These are phyloP conservation scores for Onychomys arenicola DNA, from an alignment of 2,797 vertebrate genomes.

Conservation along the genomic window DNA sequence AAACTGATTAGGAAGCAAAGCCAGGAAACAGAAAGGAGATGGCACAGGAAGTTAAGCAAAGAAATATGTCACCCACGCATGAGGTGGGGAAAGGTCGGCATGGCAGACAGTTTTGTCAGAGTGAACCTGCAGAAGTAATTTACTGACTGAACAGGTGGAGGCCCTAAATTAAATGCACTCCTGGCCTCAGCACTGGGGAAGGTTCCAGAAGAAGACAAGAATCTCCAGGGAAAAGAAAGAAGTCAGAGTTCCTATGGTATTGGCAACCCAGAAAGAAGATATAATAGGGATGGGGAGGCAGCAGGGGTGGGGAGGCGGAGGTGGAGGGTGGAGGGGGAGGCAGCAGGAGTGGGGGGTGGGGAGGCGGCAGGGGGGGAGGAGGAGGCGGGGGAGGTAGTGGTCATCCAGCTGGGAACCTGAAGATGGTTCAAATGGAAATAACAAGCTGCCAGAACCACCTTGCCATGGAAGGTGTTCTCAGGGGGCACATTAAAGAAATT, in stretches of 20 bases:
- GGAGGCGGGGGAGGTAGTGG: background rate
- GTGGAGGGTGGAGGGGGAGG: background rate
- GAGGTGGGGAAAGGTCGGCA: conserved; percentile 76
- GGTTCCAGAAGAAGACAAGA: background rate
- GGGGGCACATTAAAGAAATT: background rate
- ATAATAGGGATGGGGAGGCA: fast-evolving
- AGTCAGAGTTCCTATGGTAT: fast-evolving
- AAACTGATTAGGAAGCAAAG: background rate
- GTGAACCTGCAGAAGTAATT: conserved; percentile 71
- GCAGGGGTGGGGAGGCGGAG: background rate
- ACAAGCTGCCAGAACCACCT: fast-evolving
- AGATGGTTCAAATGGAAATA: background rate
- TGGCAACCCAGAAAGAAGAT: background rate
- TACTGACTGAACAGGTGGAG: conserved; percentile 51
- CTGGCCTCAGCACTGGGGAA: background rate
- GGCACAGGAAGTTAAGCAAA: conserved; percentile 55
- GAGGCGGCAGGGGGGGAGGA: background rate
- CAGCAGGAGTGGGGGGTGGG: too few species aligned
- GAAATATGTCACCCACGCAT: conserved; percentile 2
- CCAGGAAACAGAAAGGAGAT: background rate
- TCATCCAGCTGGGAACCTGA: background rate
- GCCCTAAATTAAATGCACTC: conserved; percentile 53
- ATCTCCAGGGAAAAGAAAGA: background rate
- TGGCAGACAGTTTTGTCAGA: conserved; percentile 55
- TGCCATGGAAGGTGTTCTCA: background rate